Evolutionary conservation across 2,113 vertebrate species (phyloP).

Genomic region (Varanus komodoensis): DNA sequence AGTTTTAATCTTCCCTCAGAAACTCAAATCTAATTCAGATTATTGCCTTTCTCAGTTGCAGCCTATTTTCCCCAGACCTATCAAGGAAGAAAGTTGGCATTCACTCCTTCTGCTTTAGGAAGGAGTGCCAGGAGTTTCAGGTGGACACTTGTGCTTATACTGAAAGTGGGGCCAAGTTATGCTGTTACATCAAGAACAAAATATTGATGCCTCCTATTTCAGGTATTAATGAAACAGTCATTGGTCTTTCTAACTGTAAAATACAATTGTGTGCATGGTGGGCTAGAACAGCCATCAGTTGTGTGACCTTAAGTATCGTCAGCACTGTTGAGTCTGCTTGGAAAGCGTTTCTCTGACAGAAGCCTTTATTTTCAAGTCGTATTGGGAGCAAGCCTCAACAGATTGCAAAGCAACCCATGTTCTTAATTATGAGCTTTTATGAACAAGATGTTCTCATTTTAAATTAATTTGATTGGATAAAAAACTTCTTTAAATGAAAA

Average conservation of each 20-base stretch:
- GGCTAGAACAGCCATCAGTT: neutral
- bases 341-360: neutral
- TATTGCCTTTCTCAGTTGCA: too few relatives aligned
- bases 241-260: neutral
- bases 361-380: neutral
- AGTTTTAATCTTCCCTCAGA: too few relatives aligned
- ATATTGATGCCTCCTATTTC: neutral
- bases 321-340: neutral
- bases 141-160: neutral
- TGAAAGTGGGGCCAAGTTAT: neutral
- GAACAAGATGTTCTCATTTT: conserved; percentile 68
- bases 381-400: conserved; percentile 26
- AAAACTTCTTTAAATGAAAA: conserved; percentile 59
- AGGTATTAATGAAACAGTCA: neutral
- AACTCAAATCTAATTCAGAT: too few relatives aligned
- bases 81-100: neutral
- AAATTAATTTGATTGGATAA: conserved; percentile 58
- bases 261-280: neutral
- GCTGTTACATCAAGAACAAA: neutral
- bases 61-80: neutral
- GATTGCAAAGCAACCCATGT: conserved; percentile 40
- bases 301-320: neutral
- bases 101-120: neutral
- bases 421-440: conserved; percentile 58
- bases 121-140: neutral